Percentiles rank a stretch among this genome's conserved stretches.
Conservation (phyloP, 2,113 vertebrate genomes). For the Myotis davidii region DNA sequence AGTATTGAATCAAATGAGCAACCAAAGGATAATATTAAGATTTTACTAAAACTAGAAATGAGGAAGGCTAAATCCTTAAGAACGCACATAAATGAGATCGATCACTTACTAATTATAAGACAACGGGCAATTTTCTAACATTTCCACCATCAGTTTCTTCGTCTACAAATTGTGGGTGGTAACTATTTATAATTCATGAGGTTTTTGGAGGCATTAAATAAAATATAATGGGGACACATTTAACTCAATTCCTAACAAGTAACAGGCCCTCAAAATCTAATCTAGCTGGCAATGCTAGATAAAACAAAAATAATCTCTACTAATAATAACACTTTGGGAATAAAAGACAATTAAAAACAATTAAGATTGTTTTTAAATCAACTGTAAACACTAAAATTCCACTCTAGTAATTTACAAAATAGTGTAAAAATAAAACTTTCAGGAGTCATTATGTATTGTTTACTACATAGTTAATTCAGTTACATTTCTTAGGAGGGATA, state of each 20-base stretch:
- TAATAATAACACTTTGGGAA: constrained; percentile 39
- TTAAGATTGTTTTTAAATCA: constrained; percentile 44
- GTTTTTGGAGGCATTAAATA: constrained; percentile 43
- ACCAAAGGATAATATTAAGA: constrained; percentile 11
- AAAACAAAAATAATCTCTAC: constrained; percentile 43
- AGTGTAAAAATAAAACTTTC: neutral
- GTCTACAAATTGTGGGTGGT: neutral
- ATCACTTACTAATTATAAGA: constrained; percentile 30
- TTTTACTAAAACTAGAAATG: constrained; percentile 44
- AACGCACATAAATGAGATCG: constrained; percentile 1
- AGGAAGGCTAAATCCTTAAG: neutral
- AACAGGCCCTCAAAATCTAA: constrained; percentile 44
- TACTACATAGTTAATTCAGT: neutral
- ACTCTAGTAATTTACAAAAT: constrained; percentile 2
- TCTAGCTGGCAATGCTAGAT: constrained; percentile 4
- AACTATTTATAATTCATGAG: constrained; percentile 31
- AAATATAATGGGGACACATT: neutral
- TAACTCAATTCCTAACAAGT: constrained; percentile 44
- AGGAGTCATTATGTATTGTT: neutral
- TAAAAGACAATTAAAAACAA: constrained; percentile 47
- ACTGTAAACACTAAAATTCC: constrained; percentile 45
- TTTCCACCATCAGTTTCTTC: constrained; percentile 38
- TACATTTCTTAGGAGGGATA: neutral
- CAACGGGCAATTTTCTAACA: neutral
- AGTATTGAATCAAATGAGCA: constrained; percentile 23